These are phyloP conservation scores for Ctena decussata DNA, from an alignment of 2,888 invertebrate genomes.

Conservation along the genomic window DNA sequence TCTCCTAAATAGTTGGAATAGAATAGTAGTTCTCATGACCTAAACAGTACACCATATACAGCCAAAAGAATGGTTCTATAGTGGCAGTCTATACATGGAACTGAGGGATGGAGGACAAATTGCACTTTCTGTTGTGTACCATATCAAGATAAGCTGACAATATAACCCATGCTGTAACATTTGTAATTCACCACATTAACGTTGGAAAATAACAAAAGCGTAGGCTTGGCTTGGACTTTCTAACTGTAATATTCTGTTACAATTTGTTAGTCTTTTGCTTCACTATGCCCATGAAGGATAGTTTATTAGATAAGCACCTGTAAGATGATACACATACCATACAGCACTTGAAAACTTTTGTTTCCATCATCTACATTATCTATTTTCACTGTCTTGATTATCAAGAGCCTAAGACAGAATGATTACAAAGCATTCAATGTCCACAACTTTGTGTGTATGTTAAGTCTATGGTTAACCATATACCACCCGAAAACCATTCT, in stretches of 20 bases:
- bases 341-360: neutral
- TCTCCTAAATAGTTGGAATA: conserved; percentile 64
- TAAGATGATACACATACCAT: no score
- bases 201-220: neutral
- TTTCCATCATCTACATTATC: neutral
- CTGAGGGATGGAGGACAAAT: neutral
- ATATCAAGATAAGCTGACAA: neutral
- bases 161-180: neutral
- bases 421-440: neutral
- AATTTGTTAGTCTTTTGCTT: neutral
- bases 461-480: neutral
- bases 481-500: neutral
- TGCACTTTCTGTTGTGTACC: neutral
- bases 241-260: neutral
- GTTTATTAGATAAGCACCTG: no score
- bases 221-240: neutral
- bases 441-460: neutral
- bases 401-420: neutral
- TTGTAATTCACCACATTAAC: no score
- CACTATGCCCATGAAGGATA: no score
- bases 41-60: conserved; percentile 37
- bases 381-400: neutral
- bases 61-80: conserved; percentile 1
- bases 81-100: neutral
- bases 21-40: conserved; percentile 65